phyloP scores from a whole-genome alignment of 2,113 vertebrate species.

The Pedionomus torquatus region DNA sequence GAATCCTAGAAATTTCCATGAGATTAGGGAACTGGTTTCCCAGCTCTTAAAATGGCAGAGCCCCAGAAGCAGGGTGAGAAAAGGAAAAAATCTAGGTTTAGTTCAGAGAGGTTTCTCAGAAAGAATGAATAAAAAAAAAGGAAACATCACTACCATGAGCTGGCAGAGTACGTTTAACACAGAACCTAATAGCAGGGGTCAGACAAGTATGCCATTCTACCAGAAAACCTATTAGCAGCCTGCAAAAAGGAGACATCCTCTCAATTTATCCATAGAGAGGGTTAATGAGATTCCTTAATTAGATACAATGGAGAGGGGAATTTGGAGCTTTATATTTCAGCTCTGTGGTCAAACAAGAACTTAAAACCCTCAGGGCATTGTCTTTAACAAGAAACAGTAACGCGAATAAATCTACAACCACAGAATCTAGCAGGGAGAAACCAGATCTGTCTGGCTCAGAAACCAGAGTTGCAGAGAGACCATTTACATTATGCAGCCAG shows the following conservation, averaged over 20 bases:
- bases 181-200: neutral
- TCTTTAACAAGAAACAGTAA: neutral
- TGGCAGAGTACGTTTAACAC: neutral
- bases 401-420: neutral
- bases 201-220: neutral
- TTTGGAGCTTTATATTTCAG: slow-evolving; percentile 11
- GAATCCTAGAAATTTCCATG: neutral
- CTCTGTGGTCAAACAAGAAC: neutral
- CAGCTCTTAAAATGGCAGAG: neutral
- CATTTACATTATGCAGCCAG: neutral
- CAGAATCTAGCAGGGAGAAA: neutral
- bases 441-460: neutral
- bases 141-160: neutral
- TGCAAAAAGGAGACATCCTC: slow-evolving; percentile 2
- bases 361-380: neutral
- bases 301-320: neutral
- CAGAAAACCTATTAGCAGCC: slow-evolving; percentile 30
- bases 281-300: slow-evolving; percentile 59
- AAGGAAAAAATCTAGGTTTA: neutral
- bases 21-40: neutral
- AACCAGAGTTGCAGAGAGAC: neutral
- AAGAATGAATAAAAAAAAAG: neutral
- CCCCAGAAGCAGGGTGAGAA: neutral
- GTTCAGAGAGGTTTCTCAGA: neutral
- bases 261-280: neutral